Evolutionary conservation across 2,113 vertebrate species (phyloP).

Genomic region (Hippolais icterina): DNA sequence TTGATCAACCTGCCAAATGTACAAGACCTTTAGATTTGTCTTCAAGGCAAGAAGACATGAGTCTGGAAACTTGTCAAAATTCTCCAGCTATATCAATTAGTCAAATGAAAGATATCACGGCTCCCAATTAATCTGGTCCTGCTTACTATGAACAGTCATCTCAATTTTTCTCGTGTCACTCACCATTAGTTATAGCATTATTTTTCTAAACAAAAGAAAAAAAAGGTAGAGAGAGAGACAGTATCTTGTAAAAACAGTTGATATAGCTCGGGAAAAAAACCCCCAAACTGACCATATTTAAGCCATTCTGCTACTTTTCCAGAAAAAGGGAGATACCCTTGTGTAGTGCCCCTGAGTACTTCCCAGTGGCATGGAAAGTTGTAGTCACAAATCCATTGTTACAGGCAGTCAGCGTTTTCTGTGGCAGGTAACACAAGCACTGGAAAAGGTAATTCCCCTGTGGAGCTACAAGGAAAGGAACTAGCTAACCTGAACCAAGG

Average conservation of each 20-base stretch:
- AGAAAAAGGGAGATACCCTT: neutral
- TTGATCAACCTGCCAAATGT: neutral
- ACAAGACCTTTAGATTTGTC: neutral
- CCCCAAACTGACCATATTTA: neutral
- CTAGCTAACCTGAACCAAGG: neutral
- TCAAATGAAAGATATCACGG: neutral
- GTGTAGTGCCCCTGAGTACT: neutral
- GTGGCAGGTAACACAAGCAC: neutral
- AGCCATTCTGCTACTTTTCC: neutral
- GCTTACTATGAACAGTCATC: neutral
- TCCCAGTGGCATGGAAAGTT: neutral
- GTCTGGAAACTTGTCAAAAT: neutral
- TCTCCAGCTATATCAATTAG: neutral
- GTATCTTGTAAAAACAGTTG: neutral
- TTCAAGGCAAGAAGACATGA: neutral
- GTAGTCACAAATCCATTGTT: fast-evolving
- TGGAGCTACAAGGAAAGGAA: neutral
- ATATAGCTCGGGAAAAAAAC: neutral
- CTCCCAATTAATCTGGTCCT: neutral
- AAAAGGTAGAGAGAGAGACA: neutral
- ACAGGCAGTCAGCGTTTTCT: fast-evolving
- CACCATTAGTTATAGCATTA: neutral
- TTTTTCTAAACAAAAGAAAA: neutral
- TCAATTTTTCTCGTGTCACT: neutral
- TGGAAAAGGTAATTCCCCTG: neutral